These are phyloP conservation scores for Tubulanus polymorphus DNA, from an alignment of 2,888 invertebrate genomes.

Conservation along the genomic window DNA sequence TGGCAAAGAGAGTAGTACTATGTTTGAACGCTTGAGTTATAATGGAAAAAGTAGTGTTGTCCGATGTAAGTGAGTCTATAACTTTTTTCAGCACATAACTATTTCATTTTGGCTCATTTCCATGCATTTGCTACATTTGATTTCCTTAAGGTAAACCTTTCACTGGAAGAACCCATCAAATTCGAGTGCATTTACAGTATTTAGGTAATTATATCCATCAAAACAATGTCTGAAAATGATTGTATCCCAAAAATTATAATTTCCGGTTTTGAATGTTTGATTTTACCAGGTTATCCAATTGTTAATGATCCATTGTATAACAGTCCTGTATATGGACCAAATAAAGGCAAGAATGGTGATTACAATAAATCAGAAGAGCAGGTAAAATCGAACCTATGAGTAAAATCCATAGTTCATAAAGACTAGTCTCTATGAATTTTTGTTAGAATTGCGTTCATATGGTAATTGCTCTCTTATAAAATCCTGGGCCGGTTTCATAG, in stretches of 20 bases:
- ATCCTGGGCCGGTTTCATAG: too few species aligned
- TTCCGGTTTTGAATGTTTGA: background rate
- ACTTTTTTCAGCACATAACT: background rate
- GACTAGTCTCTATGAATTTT: too few species aligned
- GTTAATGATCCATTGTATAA: constrained; percentile 97
- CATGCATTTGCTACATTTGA: constrained; percentile 6
- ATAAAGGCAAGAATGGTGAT: constrained; percentile 83
- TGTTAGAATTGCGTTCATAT: too few species aligned
- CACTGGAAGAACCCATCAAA: constrained; percentile 98
- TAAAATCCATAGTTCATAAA: too few species aligned
- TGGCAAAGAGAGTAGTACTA: constrained; percentile 88
- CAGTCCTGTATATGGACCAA: constrained; percentile 89
- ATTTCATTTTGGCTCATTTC: background rate
- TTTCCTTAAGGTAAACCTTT: constrained; percentile 65
- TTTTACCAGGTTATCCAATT: constrained; percentile 80
- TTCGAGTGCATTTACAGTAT: constrained; percentile 95
- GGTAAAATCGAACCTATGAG: too few species aligned
- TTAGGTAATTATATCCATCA: constrained; percentile 63
- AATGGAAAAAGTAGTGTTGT: constrained; percentile 90
- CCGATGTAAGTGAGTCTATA: constrained; percentile 69
- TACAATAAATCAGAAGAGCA: constrained; percentile 84
- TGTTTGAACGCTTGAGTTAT: constrained; percentile 83
- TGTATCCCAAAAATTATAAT: constrained; percentile 2
- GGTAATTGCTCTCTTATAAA: background rate
- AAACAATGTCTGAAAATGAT: background rate